Evolutionary conservation across 2,888 invertebrate species (phyloP).

Genomic region (Pycnomerus fuliginosus): DNA sequence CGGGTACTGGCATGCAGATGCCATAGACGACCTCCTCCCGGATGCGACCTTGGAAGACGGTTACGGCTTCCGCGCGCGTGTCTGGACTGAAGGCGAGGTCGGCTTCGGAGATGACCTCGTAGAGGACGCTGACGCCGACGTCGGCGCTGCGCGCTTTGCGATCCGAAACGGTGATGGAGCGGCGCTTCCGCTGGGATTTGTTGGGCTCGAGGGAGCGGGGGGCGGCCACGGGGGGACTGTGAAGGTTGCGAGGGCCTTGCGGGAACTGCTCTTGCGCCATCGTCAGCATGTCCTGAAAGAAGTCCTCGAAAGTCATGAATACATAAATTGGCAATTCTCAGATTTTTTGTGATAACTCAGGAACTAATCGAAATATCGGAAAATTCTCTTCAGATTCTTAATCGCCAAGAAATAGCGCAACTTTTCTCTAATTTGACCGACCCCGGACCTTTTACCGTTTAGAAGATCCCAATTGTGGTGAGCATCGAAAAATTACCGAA

Average conservation of each 20-base stretch:
- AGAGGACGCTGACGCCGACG: constrained; percentile 86
- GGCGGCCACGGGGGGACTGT: neutral
- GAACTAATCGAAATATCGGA: too few relatives aligned
- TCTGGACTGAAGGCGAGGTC: constrained; percentile 89
- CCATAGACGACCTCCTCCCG: constrained; percentile 89
- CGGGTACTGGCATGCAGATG: constrained; percentile 86
- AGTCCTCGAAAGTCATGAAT: too few relatives aligned
- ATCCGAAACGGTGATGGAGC: constrained; percentile 66
- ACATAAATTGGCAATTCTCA: too few relatives aligned
- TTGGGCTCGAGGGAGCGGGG: constrained; percentile 10
- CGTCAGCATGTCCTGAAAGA: constrained; percentile 44
- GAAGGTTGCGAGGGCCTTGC: constrained; percentile 56
- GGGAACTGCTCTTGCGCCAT: constrained; percentile 66
- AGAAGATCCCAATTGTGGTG: too few relatives aligned
- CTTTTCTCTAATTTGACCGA: too few relatives aligned
- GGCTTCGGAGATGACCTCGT: constrained; percentile 87
- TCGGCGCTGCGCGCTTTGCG: constrained; percentile 80
- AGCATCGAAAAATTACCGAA: too few relatives aligned
- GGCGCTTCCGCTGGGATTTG: constrained; percentile 63
- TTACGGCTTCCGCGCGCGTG: constrained; percentile 73
- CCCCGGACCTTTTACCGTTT: too few relatives aligned
- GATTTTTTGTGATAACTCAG: too few relatives aligned
- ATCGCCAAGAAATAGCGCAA: too few relatives aligned
- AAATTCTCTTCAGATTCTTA: too few relatives aligned
- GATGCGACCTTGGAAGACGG: constrained; percentile 84